A percentile compares a stretch with the other conserved stretches of the same genome.
These are phyloP conservation scores for Colostygia pectinataria DNA, from an alignment of 2,888 invertebrate genomes.

Conservation along the genomic window DNA sequence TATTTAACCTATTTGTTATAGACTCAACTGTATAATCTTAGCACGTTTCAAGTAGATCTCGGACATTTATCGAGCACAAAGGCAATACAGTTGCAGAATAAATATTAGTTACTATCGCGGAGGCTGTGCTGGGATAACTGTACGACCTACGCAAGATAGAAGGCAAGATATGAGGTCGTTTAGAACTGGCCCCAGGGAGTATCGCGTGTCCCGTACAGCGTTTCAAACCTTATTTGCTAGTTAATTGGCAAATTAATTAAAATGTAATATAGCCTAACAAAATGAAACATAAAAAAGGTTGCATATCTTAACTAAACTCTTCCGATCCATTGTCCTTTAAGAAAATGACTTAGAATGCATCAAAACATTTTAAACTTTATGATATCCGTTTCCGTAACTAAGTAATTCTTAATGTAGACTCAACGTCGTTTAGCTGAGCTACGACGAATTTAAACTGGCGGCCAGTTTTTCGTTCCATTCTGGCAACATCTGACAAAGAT, in stretches of 20 bases:
- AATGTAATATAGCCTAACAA: neutral
- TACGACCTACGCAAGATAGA: conserved; percentile 24
- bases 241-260: neutral
- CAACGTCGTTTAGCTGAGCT: too few species aligned
- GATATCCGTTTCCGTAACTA: too few species aligned
- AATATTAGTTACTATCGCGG: conserved; percentile 3
- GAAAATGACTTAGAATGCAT: too few species aligned
- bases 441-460: too few species aligned
- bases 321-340: neutral
- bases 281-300: conserved; percentile 1
- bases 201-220: conserved; percentile 17
- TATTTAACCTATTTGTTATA: conserved; percentile 8
- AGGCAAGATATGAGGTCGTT: conserved; percentile 26
- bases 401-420: too few species aligned
- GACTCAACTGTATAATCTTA: conserved; percentile 3
- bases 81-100: conserved; percentile 6
- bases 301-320: neutral
- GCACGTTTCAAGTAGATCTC: conserved; percentile 8
- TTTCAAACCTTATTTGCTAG: conserved; percentile 6
- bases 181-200: conserved; percentile 24
- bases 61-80: conserved; percentile 11
- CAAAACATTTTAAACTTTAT: too few species aligned
- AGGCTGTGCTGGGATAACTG: conserved; percentile 18
- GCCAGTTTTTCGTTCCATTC: too few species aligned
- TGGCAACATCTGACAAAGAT: too few species aligned